Evolutionary conservation across 1,140 invertebrate genomes (phyloP).

Genomic region (Amphibalanus amphitrite): DNA sequence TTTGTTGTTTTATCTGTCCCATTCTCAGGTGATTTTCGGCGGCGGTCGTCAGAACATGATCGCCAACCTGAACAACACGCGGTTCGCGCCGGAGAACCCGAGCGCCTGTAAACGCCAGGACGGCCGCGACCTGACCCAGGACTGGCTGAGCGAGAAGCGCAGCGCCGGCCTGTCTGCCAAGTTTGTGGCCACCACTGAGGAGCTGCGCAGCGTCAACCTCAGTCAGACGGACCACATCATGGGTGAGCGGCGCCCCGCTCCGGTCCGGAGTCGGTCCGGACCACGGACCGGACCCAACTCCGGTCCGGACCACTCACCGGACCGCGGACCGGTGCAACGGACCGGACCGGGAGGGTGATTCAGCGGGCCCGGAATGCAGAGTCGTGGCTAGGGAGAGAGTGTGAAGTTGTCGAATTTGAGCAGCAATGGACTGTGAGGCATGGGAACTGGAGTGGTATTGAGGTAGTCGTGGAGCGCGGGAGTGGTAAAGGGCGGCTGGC

Average conservation of each 20-base stretch:
- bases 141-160: conserved; percentile 34
- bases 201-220: conserved; percentile 27
- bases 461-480: no score
- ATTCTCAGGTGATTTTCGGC: conserved; percentile 7
- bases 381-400: no score
- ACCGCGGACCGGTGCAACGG: no score
- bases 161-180: conserved; percentile 41
- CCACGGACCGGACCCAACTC: no score
- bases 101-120: conserved; percentile 28
- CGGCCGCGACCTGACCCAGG: conserved; percentile 42
- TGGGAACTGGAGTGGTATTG: no score
- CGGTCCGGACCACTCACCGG: no score
- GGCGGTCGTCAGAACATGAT: conserved; percentile 9
- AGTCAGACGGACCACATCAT: conserved; percentile 44
- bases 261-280: no score
- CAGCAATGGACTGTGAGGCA: no score
- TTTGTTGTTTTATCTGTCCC: not conserved
- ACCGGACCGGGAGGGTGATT: no score
- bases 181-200: conserved; percentile 43
- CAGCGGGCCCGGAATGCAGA: no score
- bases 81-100: not conserved
- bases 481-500: no score
- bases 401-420: no score
- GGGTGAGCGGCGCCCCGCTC: conserved; percentile 32
- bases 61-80: not conserved